These are phyloP conservation scores for Polymixis flavicincta DNA, from an alignment of 2,888 invertebrate genomes.

Conservation along the genomic window DNA sequence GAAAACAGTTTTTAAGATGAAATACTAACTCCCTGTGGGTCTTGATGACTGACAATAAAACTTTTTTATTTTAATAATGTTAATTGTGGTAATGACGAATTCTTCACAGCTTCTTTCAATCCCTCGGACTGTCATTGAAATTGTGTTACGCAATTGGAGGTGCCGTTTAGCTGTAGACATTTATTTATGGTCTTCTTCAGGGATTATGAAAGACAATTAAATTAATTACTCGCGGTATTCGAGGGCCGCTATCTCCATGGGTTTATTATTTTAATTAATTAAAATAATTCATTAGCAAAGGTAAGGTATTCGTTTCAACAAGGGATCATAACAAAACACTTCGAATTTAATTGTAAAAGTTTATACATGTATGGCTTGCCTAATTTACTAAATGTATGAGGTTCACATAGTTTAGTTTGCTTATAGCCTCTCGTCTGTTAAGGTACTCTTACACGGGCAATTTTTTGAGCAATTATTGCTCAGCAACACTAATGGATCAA, in stretches of 20 bases:
- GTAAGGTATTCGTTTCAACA: slow-evolving; percentile 23
- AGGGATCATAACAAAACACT: slow-evolving; percentile 27
- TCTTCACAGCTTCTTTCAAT: not conserved
- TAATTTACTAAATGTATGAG: slow-evolving; percentile 12
- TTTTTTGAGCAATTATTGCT: too few relatives aligned
- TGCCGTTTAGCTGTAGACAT: not conserved
- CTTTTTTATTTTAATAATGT: too few relatives aligned
- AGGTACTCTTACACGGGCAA: too few relatives aligned
- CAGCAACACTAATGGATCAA: too few relatives aligned
- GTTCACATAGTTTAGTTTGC: not conserved
- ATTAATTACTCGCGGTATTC: slow-evolving; percentile 15
- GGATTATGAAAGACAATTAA: slow-evolving; percentile 33
- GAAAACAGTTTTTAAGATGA: too few relatives aligned
- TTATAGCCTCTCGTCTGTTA: too few relatives aligned
- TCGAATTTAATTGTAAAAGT: slow-evolving; percentile 16
- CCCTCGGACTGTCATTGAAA: not conserved
- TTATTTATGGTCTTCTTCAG: not conserved
- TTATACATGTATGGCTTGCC: not conserved
- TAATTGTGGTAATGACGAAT: too few relatives aligned
- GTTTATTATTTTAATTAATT: slow-evolving; percentile 40
- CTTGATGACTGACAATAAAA: too few relatives aligned
- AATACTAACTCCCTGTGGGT: too few relatives aligned
- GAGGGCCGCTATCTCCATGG: not conserved
- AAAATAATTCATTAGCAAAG: slow-evolving; percentile 34
- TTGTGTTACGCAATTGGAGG: not conserved